phyloP scores from a whole-genome alignment of 1,140 invertebrate species.

The Drosophila persimilis region DNA sequence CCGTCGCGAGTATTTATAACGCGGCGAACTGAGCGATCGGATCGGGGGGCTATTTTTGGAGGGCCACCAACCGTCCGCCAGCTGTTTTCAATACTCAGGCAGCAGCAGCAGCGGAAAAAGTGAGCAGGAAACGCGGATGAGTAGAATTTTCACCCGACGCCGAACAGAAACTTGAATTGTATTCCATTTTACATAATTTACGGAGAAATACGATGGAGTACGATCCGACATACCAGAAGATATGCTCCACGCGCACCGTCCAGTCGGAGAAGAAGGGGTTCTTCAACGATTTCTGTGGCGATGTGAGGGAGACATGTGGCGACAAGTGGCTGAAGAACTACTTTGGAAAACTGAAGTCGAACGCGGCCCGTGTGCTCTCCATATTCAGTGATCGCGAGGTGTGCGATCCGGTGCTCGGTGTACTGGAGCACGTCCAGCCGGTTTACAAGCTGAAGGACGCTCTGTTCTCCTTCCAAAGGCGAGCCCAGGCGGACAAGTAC shows the following conservation, averaged over 20 bases:
- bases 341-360: conserved; percentile 84
- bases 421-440: conserved; percentile 83
- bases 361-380: conserved; percentile 84
- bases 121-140: conserved; percentile 45
- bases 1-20: conserved; percentile 61
- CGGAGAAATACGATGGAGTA: conserved; percentile 66
- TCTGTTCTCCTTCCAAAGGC: conserved; percentile 77
- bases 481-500: conserved; percentile 83
- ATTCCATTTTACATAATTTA: conserved; percentile 62
- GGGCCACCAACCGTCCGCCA: conserved; percentile 43
- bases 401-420: conserved; percentile 82
- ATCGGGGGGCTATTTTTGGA: conserved; percentile 66
- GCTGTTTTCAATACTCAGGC: conserved; percentile 65
- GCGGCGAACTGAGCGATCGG: conserved; percentile 55
- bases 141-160: conserved; percentile 24
- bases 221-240: conserved; percentile 76
- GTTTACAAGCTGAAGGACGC: conserved; percentile 84
- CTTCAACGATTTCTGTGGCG: conserved; percentile 84
- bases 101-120: conserved; percentile 1
- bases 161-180: conserved; percentile 19
- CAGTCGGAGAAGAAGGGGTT: conserved; percentile 86
- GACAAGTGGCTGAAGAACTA: conserved; percentile 84
- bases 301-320: conserved; percentile 81
- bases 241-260: conserved; percentile 85
- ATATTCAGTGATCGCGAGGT: conserved; percentile 84